Percentiles rank a stretch among this genome's conserved stretches.
Conservation (phyloP, 2,113 vertebrate species). For the Dicaeum eximium region DNA sequence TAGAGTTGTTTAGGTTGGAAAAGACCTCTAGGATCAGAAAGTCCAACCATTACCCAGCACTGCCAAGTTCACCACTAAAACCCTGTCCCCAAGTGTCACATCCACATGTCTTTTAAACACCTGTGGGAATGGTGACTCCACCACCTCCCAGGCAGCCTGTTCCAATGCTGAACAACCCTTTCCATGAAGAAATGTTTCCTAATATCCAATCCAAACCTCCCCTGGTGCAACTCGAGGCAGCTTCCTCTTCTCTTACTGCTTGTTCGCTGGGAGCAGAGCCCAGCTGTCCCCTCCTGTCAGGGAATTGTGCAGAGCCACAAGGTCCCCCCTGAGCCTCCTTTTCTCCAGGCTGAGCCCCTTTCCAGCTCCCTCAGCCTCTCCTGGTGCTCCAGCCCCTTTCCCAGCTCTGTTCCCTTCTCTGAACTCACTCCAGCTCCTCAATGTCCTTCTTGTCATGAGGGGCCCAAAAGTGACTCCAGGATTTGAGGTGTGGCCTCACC, state of each 20-base stretch:
- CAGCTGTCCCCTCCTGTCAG: neutral
- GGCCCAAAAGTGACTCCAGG: neutral
- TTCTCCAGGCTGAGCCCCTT: neutral
- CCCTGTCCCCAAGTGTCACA: neutral
- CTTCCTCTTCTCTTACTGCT: neutral
- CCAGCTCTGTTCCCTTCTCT: neutral
- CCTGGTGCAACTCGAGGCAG: neutral
- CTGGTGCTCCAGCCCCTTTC: neutral
- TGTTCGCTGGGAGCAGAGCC: neutral
- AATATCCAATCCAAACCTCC: neutral
- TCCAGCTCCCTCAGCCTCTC: neutral
- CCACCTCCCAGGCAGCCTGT: neutral
- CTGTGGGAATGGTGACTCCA: neutral
- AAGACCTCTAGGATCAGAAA: neutral
- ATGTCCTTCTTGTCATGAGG: no score
- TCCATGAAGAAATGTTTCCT: neutral
- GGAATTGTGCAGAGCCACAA: rapidly evolving
- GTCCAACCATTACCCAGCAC: neutral
- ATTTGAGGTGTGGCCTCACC: neutral
- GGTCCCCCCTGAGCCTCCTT: rapidly evolving
- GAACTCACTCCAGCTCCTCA: neutral
- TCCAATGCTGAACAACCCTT: neutral
- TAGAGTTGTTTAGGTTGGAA: neutral
- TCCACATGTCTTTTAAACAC: neutral
- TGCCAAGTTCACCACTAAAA: neutral